Conservation (phyloP, 1,140 invertebrate genomes). For the Pectinophora gossypiella region DNA sequence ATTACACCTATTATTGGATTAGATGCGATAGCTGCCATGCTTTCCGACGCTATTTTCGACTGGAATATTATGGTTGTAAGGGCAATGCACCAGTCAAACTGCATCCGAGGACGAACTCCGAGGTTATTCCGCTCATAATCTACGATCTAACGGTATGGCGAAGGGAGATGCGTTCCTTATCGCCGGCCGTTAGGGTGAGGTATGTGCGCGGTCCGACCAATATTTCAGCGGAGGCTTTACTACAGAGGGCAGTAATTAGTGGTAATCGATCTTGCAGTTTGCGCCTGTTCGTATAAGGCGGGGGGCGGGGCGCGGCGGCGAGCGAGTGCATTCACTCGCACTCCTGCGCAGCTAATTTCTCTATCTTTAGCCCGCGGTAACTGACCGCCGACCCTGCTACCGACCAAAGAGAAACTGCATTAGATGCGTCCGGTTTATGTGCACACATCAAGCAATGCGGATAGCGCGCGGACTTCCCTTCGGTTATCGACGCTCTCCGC, state of each 20-base stretch:
- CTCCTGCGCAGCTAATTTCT: slow-evolving; percentile 61
- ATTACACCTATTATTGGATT: neutral
- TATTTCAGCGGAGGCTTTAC: slow-evolving; percentile 39
- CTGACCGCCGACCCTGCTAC: slow-evolving; percentile 57
- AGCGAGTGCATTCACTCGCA: slow-evolving; percentile 55
- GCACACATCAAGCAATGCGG: slow-evolving; percentile 30
- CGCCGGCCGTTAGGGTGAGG: slow-evolving; percentile 10
- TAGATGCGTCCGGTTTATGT: slow-evolving; percentile 60
- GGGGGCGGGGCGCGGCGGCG: slow-evolving; percentile 28
- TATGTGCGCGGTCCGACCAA: slow-evolving; percentile 18
- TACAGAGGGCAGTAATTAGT: slow-evolving; percentile 56
- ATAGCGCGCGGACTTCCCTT: slow-evolving; percentile 40
- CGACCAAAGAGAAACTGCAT: slow-evolving; percentile 61
- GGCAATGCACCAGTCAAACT: slow-evolving; percentile 1
- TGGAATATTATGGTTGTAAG: neutral
- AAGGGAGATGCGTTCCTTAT: slow-evolving; percentile 3
- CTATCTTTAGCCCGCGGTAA: slow-evolving; percentile 70
- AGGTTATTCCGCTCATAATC: slow-evolving; percentile 2
- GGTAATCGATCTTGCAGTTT: slow-evolving; percentile 65
- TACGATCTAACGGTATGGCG: neutral
- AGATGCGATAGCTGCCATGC: neutral
- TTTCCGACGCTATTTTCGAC: neutral
- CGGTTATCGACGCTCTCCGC: slow-evolving; percentile 9
- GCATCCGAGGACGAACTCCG: neutral
- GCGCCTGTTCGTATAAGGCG: slow-evolving; percentile 49